Evolutionary conservation across 2,888 invertebrate genomes (phyloP).

Genomic region (Lumbricus terrestris): DNA sequence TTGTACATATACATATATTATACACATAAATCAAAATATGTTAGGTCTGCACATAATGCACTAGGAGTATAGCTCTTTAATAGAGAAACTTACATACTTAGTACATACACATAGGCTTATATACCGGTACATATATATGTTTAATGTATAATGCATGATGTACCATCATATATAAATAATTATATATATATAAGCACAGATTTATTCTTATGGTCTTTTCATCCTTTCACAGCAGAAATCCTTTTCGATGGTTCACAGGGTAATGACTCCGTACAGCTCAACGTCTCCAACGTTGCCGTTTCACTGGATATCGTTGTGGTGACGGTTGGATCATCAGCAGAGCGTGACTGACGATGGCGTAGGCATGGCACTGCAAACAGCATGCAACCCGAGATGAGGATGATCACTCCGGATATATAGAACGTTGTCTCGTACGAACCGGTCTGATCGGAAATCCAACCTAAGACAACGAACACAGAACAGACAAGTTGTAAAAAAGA

Average conservation of each 20-base stretch:
- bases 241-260: neutral
- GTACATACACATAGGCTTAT: too few species aligned
- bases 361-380: constrained; percentile 38
- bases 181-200: too few species aligned
- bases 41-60: neutral
- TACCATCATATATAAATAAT: neutral
- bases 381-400: constrained; percentile 38
- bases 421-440: constrained; percentile 37
- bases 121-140: neutral
- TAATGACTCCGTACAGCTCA: neutral
- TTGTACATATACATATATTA: neutral
- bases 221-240: neutral
- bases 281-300: neutral
- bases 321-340: neutral
- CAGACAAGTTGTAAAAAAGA: neutral
- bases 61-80: too few species aligned
- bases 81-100: too few species aligned
- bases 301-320: neutral
- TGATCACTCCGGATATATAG: constrained; percentile 36
- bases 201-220: neutral
- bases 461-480: constrained; percentile 15
- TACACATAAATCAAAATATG: neutral
- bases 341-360: neutral
- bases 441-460: constrained; percentile 39
- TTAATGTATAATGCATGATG: neutral